Base-by-base conservation (phyloP, 2,888 invertebrate genomes). In the Exephanes ischioxanthus region DNA sequence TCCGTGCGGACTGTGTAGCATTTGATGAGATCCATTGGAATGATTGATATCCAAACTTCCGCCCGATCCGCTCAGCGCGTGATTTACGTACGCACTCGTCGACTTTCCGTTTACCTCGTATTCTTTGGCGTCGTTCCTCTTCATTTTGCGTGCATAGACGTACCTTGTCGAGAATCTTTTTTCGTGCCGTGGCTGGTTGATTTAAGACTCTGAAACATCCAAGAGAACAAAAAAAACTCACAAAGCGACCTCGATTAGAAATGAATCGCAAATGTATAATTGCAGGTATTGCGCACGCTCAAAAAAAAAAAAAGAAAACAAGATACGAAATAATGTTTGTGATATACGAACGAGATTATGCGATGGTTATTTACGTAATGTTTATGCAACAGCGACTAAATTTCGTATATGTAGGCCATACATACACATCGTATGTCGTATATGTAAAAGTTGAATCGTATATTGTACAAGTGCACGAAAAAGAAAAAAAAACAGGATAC, bases 11-110 rank as follows among this genome's bases (percentile, higher is more conserved):
- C 76, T 87, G 19, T 86, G 86, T 63, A 89, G 79, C 48, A 77
- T 88, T n/a, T 76, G 84, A 73, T 88, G 87, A 3, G 90, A 87
- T 14, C 87, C 89, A 73, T 91, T 91, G 14, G 90, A 72, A 61
- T 90, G 86, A 19, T 75, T 81, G 51, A 90, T 86, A 63, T 92
- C 90, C 76, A 93, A 82, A 55, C 89, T 92, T 63, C 86, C 90
- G 26, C 86, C 88, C 1, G 92, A 92, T 51, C 85, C 90, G 78
- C 87, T 91, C 61, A 93, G 87, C 4, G 87, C 92, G 79, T 92
- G 91, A 83, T 93, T 93, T 5, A 93, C 88, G 86, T 93, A 93
- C 3, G 90, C 90, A 26, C 86, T 89, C n/a, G 87, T 84, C 16
- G 85, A 80, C 79, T 87, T 88, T 4, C 89, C 89, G 67, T 88